These are phyloP conservation scores for Ictalurus furcatus DNA, from an alignment of 2,113 vertebrate genomes.

Conservation along the genomic window DNA sequence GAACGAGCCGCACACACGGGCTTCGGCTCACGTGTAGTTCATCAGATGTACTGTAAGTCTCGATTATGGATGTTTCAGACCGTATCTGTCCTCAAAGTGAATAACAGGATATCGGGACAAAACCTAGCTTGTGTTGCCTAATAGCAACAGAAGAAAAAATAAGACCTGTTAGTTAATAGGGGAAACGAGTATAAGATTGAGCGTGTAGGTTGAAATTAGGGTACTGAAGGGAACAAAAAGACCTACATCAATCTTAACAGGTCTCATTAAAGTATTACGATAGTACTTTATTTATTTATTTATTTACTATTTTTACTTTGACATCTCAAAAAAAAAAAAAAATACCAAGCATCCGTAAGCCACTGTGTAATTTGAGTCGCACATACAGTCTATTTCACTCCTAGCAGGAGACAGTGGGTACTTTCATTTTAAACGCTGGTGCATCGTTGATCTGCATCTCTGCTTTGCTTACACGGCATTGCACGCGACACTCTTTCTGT, in stretches of 20 bases:
- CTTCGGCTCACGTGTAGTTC: not conserved
- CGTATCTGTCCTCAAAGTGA: not conserved
- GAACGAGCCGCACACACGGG: not conserved
- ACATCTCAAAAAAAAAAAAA: not conserved
- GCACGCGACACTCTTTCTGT: not conserved
- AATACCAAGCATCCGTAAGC: not conserved
- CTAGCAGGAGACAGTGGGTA: not conserved
- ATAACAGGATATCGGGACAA: not conserved
- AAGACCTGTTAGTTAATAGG: not conserved
- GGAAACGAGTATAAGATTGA: not conserved
- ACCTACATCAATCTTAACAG: not conserved
- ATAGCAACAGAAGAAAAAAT: not conserved
- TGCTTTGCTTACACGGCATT: not conserved
- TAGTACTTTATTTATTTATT: not conserved
- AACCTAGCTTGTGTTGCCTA: not conserved
- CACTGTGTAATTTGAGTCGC: not conserved
- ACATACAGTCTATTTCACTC: not conserved
- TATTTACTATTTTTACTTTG: not conserved
- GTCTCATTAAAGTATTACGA: not conserved
- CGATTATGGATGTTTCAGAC: not conserved
- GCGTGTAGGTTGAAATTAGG: not conserved
- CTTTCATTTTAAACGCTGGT: not conserved
- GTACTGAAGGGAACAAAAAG: not conserved
- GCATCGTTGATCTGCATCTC: not conserved
- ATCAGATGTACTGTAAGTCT: not conserved